Conservation (phyloP, 1,140 invertebrate genomes). For the Wasmannia auropunctata region DNA sequence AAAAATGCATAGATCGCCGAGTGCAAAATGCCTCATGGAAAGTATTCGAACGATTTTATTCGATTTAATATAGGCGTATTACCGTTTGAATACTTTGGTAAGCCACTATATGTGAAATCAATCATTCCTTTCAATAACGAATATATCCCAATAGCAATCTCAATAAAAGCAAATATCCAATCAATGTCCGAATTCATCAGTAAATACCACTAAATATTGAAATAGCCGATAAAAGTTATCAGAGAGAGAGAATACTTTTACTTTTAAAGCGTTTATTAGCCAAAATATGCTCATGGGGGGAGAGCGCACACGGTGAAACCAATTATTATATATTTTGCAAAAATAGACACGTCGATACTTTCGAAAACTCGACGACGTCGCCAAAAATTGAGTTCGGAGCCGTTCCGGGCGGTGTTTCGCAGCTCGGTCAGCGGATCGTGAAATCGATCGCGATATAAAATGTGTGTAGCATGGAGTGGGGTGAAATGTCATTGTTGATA, state of each 20-base stretch:
- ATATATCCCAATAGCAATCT: conserved; percentile 40
- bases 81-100: conserved; percentile 37
- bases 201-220: conserved; percentile 45
- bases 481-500: conserved; percentile 73
- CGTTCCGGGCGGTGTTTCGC: conserved; percentile 15
- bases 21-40: conserved; percentile 13
- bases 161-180: conserved; percentile 56
- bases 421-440: conserved; percentile 18
- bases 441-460: conserved; percentile 69
- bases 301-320: conserved; percentile 6
- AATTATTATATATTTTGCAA: conserved; percentile 29
- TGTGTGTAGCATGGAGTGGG: conserved; percentile 41
- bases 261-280: conserved; percentile 47
- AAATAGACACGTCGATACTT: conserved; percentile 20
- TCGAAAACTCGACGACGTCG: not conserved
- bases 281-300: not conserved
- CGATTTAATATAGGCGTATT: conserved; percentile 34
- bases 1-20: not conserved
- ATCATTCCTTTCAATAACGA: conserved; percentile 55
- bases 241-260: conserved; percentile 48
- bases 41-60: conserved; percentile 41
- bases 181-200: conserved; percentile 43
- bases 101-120: conserved; percentile 48
- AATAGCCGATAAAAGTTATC: conserved; percentile 48
- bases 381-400: conserved; percentile 47